Percentiles rank a stretch among this genome's conserved stretches.
Evolutionary conservation across 2,113 vertebrate genomes (phyloP).

Genomic region (Stegostoma tigrinum): DNA sequence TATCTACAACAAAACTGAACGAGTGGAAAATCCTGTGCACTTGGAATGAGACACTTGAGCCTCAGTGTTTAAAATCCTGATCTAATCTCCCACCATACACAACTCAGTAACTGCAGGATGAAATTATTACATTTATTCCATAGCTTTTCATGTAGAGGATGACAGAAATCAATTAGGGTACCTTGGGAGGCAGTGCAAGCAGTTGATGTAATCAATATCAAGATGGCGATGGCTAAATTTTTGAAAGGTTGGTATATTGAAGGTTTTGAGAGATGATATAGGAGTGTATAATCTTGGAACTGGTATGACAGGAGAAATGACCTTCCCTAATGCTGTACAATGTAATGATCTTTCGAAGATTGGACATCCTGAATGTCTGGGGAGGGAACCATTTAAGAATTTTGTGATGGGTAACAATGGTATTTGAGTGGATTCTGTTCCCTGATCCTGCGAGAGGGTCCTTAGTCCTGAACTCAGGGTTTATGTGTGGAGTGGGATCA

Average conservation of each 20-base stretch:
- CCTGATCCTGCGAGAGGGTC: background rate
- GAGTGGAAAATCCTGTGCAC: no score
- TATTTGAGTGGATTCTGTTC: background rate
- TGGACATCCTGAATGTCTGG: background rate
- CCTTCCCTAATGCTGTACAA: background rate
- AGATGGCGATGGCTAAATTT: background rate
- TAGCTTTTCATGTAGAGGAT: background rate
- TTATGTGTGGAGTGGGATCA: background rate
- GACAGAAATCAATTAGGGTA: background rate
- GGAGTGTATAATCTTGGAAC: background rate
- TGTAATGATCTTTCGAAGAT: background rate
- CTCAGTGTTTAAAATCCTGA: background rate
- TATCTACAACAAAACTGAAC: no score
- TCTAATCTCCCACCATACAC: background rate
- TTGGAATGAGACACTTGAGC: no score
- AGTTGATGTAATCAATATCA: background rate
- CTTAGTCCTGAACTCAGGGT: background rate
- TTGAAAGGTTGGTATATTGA: background rate
- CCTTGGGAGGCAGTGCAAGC: background rate
- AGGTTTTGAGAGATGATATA: background rate
- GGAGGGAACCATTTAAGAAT: background rate
- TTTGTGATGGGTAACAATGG: background rate
- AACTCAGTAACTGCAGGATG: background rate
- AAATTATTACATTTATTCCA: background rate
- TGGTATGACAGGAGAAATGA: background rate